Percentiles rank a stretch among this genome's conserved stretches.
Evolutionary conservation across 2,113 vertebrate genomes (phyloP).

Genomic region (Brienomyrus longianalis): DNA sequence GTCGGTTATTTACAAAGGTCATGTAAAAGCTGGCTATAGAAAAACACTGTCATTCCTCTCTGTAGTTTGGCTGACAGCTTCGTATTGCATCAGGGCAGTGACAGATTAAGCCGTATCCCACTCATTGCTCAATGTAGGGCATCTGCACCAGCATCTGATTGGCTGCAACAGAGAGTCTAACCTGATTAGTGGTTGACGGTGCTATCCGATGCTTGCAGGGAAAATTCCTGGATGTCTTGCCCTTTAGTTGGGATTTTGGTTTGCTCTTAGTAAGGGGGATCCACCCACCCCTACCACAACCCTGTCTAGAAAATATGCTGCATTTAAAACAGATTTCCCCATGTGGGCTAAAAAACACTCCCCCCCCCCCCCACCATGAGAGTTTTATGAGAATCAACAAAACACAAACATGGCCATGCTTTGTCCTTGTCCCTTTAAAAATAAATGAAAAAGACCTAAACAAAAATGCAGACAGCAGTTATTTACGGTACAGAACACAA

Average conservation of each 20-base stretch:
- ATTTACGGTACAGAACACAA: neutral
- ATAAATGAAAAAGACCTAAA: neutral
- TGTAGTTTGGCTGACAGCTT: neutral
- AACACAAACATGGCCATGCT: neutral
- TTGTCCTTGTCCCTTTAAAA: neutral
- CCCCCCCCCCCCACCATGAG: neutral
- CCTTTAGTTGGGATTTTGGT: neutral
- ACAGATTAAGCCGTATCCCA: slow-evolving; percentile 17
- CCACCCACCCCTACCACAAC: neutral
- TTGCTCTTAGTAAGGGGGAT: neutral
- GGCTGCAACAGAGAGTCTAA: neutral
- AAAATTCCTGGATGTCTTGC: neutral
- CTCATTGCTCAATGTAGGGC: neutral
- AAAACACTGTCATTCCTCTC: slow-evolving; percentile 26
- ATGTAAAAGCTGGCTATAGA: slow-evolving; percentile 41
- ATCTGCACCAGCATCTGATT: neutral
- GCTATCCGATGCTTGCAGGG: neutral
- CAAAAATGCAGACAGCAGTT: neutral
- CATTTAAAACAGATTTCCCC: neutral
- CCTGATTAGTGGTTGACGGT: neutral
- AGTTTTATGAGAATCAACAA: neutral
- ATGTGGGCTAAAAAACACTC: neutral
- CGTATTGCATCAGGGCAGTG: slow-evolving; percentile 9
- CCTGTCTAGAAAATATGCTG: neutral
- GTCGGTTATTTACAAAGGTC: slow-evolving; percentile 38